These are phyloP conservation scores for Xyrichtys novacula DNA, from an alignment of 2,797 vertebrate genomes.

Conservation along the genomic window DNA sequence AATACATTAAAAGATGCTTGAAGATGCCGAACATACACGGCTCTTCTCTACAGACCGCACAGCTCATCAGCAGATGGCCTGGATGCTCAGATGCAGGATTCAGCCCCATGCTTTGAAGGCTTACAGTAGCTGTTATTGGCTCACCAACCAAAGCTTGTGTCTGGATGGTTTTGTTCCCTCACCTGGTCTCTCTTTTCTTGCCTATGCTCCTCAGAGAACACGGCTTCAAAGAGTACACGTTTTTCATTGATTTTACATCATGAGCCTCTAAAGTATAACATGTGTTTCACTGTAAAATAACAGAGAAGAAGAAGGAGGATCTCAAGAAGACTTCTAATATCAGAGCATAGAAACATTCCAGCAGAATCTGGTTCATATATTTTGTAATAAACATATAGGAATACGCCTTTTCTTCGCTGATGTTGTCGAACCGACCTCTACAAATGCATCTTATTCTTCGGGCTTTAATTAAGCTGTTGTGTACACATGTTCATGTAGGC, in stretches of 20 bases:
- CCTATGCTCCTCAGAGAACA: conserved; percentile 35
- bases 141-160: conserved; percentile 23
- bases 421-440: too few species aligned
- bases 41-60: conserved; percentile 52
- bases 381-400: conserved; percentile 17
- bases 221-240: conserved; percentile 20
- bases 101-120: conserved; percentile 34
- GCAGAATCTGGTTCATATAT: conserved; percentile 2
- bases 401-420: too few species aligned
- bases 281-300: conserved; percentile 30
- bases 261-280: conserved; percentile 7
- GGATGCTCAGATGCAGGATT: conserved; percentile 37
- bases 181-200: conserved; percentile 19
- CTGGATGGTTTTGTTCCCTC: conserved; percentile 31
- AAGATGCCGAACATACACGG: conserved; percentile 41
- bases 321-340: conserved; percentile 13
- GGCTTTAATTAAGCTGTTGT: neutral
- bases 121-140: conserved; percentile 20
- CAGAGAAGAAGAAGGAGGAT: conserved; percentile 20
- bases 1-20: conserved; percentile 57
- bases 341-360: neutral
- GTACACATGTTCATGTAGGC: neutral
- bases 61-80: conserved; percentile 64
- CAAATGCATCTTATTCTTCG: neutral
- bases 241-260: conserved; percentile 56